These are phyloP conservation scores for Gobio gobio DNA, from an alignment of 2,113 vertebrate species.

Conservation along the genomic window DNA sequence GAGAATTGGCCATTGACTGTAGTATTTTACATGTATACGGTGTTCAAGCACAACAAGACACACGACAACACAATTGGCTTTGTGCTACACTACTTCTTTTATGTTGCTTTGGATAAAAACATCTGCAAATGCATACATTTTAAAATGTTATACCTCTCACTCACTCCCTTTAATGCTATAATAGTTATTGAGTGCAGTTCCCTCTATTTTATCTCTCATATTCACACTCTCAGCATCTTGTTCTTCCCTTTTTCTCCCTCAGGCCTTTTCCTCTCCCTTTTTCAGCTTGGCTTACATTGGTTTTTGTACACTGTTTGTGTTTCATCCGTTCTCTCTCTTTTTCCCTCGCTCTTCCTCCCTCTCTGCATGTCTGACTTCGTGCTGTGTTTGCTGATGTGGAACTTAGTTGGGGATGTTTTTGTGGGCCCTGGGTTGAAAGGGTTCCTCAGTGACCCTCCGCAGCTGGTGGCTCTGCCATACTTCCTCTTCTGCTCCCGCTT, in stretches of 20 bases:
- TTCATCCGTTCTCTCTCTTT: constrained; percentile 29
- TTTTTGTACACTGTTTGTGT: constrained; percentile 22
- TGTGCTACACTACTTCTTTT: not conserved
- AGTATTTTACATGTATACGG: not conserved
- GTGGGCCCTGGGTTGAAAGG: constrained; percentile 68
- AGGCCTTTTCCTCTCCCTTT: constrained; percentile 35
- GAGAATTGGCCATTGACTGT: not conserved
- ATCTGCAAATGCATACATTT: not conserved
- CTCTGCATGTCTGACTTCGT: constrained; percentile 40
- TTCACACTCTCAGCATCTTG: constrained; percentile 13
- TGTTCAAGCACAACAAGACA: not conserved
- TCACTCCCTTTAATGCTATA: not conserved
- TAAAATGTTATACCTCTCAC: not conserved
- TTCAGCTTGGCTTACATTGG: constrained; percentile 34
- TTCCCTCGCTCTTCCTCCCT: constrained; percentile 25
- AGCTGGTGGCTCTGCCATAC: constrained; percentile 79
- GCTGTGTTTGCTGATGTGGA: constrained; percentile 59
- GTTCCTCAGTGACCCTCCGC: constrained; percentile 72
- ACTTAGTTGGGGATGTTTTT: constrained; percentile 57
- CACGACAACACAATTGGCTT: not conserved
- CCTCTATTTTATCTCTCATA: not conserved
- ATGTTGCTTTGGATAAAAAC: not conserved
- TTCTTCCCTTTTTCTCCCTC: not conserved
- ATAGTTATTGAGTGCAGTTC: constrained; percentile 9
- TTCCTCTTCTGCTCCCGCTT: constrained; percentile 71